Evolutionary conservation across 2,113 vertebrate genomes (phyloP), one percentile per base, ranked within the genome.

Genomic region (Oncorhynchus masou): DNA sequence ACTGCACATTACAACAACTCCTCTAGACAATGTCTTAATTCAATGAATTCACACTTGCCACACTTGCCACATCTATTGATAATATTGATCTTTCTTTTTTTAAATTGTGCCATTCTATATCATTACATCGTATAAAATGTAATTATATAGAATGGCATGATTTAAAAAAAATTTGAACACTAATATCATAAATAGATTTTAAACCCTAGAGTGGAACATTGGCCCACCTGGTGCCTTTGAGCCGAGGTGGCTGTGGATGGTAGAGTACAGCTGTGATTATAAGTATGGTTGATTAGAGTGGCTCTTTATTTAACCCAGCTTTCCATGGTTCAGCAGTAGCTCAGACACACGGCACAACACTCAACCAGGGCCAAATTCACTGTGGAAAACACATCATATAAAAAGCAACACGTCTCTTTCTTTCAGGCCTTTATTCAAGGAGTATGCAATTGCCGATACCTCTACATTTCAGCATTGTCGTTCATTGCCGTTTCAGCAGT

Each of bases 401-500:
- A 45, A 77, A 77, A 69, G 68, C 81, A 70, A 75, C 82, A 84
- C 81, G 77, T 81, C 73, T 83, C 76, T 82, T 86, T 85, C 77
- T 81, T 78, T 83, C 22, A 78, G 83, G 82, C 80, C 84, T 82
- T 87, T 59, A 45, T 76, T 84, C 86, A 88, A 90, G 87, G 88
- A 88, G 89, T 85, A 88, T 87, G 86, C 84, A 82, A 83, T 86
- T 81, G 91, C 89, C 83, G 86, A 90, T 86, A 87, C 70, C 45
- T 78, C 80, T 86, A 77, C 81, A 82, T 87, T 89, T 79, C 83
- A 84, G 82, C 84, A 84, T 84, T 78, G 78, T 74, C 68, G 64
- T 83, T 81, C 84, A 84, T 84, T 78, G 79, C 74, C 68, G 59
- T 83, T 81, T 85, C 75, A 94, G 95, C 96, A 96, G 95, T 85